A percentile compares a stretch with the other conserved stretches of the same genome.
Evolutionary conservation across 2,888 invertebrate species (phyloP).

Genomic region (Digitonthophagus gazella): DNA sequence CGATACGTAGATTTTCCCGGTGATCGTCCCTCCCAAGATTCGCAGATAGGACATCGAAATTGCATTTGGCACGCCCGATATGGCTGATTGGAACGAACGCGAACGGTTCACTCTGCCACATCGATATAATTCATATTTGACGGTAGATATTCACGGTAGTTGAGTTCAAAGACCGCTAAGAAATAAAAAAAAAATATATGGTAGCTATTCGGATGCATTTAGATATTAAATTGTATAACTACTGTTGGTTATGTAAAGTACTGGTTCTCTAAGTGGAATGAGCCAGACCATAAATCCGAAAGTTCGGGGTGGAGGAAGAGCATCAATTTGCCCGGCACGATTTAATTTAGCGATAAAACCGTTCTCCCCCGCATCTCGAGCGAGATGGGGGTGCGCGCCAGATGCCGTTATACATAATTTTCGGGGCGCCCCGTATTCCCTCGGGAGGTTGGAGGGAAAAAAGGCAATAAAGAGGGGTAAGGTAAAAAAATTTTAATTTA

Average conservation of each 20-base stretch:
- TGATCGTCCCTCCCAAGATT: slow-evolving; percentile 10
- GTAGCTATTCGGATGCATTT: too few species aligned
- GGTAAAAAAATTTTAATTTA: slow-evolving; percentile 27
- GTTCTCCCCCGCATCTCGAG: neutral
- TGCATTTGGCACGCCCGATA: slow-evolving; percentile 13
- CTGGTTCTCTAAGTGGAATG: too few species aligned
- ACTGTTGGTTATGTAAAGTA: too few species aligned
- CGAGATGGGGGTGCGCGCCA: slow-evolving; percentile 11
- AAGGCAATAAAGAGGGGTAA: slow-evolving; percentile 10
- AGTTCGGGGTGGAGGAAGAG: too few species aligned
- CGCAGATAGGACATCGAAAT: slow-evolving; percentile 10
- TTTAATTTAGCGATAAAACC: slow-evolving; percentile 20
- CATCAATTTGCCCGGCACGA: slow-evolving; percentile 18
- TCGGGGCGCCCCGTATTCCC: slow-evolving; percentile 7
- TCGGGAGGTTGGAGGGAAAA: slow-evolving; percentile 7
- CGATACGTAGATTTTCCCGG: slow-evolving; percentile 8
- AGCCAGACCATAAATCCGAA: too few species aligned
- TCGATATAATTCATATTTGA: too few species aligned
- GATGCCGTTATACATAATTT: slow-evolving; percentile 19
- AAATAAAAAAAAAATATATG: too few species aligned
- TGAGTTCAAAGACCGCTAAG: too few species aligned
- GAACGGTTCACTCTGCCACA: too few species aligned
- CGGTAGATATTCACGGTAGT: too few species aligned
- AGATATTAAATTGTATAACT: too few species aligned
- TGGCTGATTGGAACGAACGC: slow-evolving; percentile 1